phyloP scores from a whole-genome alignment of 2,888 invertebrate genomes.

The Lumbricus terrestris region DNA sequence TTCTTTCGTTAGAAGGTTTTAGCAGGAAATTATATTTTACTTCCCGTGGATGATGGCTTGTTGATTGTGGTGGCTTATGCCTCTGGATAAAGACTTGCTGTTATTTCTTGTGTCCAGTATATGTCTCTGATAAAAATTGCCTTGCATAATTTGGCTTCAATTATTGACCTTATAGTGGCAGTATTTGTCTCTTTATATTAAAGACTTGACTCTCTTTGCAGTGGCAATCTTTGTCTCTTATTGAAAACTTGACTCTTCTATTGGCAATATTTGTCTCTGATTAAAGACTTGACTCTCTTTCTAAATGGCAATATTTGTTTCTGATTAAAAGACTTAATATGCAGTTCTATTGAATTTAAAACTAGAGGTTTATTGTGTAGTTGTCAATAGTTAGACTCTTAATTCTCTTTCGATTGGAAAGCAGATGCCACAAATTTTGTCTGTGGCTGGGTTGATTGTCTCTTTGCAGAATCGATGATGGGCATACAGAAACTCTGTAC shows the following conservation, averaged over 20 bases:
- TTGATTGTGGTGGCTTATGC: neutral
- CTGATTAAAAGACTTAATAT: neutral
- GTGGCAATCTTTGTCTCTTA: no score
- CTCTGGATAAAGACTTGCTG: neutral
- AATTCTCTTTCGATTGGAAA: neutral
- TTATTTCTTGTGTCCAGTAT: neutral
- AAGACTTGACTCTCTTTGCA: no score
- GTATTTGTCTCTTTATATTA: neutral
- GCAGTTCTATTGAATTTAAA: no score
- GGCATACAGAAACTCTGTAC: no score
- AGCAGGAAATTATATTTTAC: neutral
- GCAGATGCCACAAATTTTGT: neutral
- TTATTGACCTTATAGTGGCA: neutral
- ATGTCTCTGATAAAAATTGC: neutral
- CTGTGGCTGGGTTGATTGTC: neutral
- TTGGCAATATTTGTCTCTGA: no score
- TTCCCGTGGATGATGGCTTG: neutral
- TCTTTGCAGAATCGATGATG: neutral
- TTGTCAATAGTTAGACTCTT: no score
- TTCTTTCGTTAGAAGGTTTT: neutral
- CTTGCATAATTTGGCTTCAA: neutral
- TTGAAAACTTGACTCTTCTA: no score
- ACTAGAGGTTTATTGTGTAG: neutral
- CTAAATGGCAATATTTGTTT: neutral
- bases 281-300: no score